Conservation (phyloP, 2,113 vertebrate genomes). For the Podarcis raffonei region DNA sequence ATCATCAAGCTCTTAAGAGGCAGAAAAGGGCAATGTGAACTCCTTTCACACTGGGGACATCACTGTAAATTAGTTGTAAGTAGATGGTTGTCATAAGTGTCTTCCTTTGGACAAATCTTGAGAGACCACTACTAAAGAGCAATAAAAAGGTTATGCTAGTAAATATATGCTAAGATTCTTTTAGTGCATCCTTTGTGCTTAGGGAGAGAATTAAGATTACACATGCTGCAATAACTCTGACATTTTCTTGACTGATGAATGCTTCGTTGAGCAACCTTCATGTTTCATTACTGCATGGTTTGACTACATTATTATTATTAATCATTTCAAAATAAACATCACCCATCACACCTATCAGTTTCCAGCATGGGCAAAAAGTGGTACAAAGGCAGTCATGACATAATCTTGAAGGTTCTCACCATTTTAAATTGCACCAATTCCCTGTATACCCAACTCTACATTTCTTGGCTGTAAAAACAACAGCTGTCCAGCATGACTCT, state of each 20-base stretch:
- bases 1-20: constrained; percentile 2
- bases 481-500: background rate
- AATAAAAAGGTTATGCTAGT: background rate
- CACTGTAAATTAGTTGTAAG: constrained; percentile 31
- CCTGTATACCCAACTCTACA: background rate
- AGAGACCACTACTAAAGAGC: background rate
- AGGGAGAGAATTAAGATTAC: background rate
- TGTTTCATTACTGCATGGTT: background rate
- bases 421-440: background rate
- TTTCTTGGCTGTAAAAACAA: background rate
- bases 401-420: background rate
- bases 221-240: background rate
- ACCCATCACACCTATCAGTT: background rate
- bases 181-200: background rate
- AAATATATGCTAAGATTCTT: background rate
- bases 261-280: constrained; percentile 10
- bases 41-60: constrained; percentile 10
- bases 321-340: background rate
- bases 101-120: constrained; percentile 48
- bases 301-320: background rate
- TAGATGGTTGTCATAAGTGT: constrained; percentile 51
- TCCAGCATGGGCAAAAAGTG: background rate
- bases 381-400: background rate
- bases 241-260: constrained; percentile 10
- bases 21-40: background rate